Percentiles rank a stretch among this genome's conserved stretches.
Conservation (phyloP, 2,888 invertebrate species). For the Drosophila leonis region DNA sequence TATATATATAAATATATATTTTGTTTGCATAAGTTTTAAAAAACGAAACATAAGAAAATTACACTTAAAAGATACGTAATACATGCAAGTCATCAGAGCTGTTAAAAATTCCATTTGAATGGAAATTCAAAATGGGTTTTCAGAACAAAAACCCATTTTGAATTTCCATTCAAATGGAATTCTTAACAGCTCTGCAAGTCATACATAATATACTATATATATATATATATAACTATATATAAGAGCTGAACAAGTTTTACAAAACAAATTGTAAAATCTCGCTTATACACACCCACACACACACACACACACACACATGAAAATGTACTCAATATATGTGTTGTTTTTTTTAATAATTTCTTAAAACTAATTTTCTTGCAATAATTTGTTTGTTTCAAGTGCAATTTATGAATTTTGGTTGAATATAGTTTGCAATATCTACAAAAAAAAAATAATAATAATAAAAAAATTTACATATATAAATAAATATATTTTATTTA, state of each 20-base stretch:
- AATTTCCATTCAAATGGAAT: too few species aligned
- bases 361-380: constrained; percentile 6
- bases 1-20: constrained; percentile 7
- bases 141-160: too few species aligned
- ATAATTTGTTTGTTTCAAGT: constrained; percentile 45
- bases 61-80: constrained; percentile 65
- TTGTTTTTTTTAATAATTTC: constrained; percentile 11
- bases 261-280: constrained; percentile 27
- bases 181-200: too few species aligned
- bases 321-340: constrained; percentile 54
- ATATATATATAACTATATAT: constrained; percentile 17
- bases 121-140: too few species aligned
- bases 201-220: constrained; percentile 36
- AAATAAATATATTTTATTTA: constrained; percentile 30
- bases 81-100: constrained; percentile 67
- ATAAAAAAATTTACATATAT: constrained; percentile 8
- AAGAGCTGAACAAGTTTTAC: constrained; percentile 28
- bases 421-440: constrained; percentile 8
- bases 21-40: constrained; percentile 51
- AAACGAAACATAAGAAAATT: constrained; percentile 12
- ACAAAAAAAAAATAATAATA: constrained; percentile 8
- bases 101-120: too few species aligned
- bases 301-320: constrained; percentile 26
- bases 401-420: constrained; percentile 52
- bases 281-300: neutral